Base-by-base conservation (phyloP, 2,888 invertebrate genomes). In the Spodoptera littoralis region DNA sequence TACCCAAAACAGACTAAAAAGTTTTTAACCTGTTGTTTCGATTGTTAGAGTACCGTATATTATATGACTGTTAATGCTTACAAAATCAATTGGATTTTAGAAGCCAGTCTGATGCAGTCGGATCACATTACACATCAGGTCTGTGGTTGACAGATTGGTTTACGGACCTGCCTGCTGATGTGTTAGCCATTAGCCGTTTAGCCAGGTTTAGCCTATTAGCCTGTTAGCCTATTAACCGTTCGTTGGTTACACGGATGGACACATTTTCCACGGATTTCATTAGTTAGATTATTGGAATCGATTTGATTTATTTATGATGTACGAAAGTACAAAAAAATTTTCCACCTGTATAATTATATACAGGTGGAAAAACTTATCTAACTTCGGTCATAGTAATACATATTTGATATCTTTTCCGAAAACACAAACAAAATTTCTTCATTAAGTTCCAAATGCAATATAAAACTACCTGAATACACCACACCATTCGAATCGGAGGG, bases 381-480 rank as follows among this genome's bases (percentile, higher is more conserved):
- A 27, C 3, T 27, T 27, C 27, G 27, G 5, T 5, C 4, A 27
- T 27, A 27, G 3, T 3, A n/a, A n/a, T n/a, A 27, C 27, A 2
- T 27, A 27, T 18, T 18, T 18, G 5, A 27, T 5, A 27, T 3
- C 27, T 27, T 5, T 27, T 4, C 9, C 36, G 1, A 36, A 5
- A 6, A 8, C 30, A 9, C 6, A 36, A 36, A 9, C 6, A 36
- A 36, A 5, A 36, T 36, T 36, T 36, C 36, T 9, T 36, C 36
- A 36, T 36, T 36, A 9, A 36, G 36, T 36, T 9, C 6, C 6
- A 2, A 36, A 57, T 79, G 77, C 70, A 77, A 77, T 77, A 77
- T 54, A 60, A 57, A 65, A 68, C 54, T 70, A 36, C 44, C 44
- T 49, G 27, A 53, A 66, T 69, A 65, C 65, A 63, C 36, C 9